A percentile compares a stretch with the other conserved stretches of the same genome.
Conservation (phyloP, 2,888 invertebrate genomes). For the Halictus quadricinctus region DNA sequence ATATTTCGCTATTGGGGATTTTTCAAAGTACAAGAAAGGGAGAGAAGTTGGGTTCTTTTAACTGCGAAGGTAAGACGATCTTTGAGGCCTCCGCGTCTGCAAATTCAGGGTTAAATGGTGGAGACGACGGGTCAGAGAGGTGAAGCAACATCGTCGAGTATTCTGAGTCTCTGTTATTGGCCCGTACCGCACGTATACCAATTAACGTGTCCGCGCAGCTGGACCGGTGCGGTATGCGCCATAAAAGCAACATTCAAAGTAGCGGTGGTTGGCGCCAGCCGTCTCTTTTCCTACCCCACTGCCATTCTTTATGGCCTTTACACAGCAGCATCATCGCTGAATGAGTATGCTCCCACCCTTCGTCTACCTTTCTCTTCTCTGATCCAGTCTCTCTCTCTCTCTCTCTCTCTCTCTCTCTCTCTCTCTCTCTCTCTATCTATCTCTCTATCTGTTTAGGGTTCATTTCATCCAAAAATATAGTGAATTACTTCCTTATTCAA, state of each 20-base stretch:
- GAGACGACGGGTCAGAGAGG: conserved; percentile 24
- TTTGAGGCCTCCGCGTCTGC: neutral
- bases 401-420: too few relatives aligned
- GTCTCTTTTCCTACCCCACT: conserved; percentile 71
- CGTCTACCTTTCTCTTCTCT: conserved; percentile 10
- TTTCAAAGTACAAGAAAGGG: neutral
- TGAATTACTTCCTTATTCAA: too few relatives aligned
- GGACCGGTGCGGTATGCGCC: conserved; percentile 70
- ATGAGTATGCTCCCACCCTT: conserved; percentile 49
- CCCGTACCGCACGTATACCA: conserved; percentile 58
- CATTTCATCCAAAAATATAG: too few relatives aligned
- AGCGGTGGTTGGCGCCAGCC: conserved; percentile 76
- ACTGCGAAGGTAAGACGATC: neutral
- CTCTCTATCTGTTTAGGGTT: too few relatives aligned
- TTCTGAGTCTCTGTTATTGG: conserved; percentile 39
- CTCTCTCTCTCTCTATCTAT: too few relatives aligned
- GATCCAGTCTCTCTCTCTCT: neutral
- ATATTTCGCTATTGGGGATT: neutral
- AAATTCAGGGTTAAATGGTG: conserved; percentile 31
- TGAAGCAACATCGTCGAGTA: conserved; percentile 25
- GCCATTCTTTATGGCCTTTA: conserved; percentile 75
- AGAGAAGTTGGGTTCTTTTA: neutral
- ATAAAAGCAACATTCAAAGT: conserved; percentile 77
- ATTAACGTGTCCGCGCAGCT: conserved; percentile 64
- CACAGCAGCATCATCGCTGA: conserved; percentile 55